Conservation (phyloP, 2,888 invertebrate genomes). For the Perithous albicinctus region DNA sequence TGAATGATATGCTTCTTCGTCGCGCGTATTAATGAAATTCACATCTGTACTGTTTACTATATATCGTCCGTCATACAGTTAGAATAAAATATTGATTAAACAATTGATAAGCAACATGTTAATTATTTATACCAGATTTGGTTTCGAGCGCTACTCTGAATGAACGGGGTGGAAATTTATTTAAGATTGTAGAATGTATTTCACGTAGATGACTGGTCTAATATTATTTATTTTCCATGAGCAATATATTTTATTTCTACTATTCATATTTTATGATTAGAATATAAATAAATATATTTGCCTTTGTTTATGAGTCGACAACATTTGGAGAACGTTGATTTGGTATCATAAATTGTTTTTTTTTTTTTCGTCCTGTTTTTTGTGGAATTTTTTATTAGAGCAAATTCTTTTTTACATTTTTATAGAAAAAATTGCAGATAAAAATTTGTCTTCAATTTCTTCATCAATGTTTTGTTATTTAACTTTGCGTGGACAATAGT, state of each 20-base stretch:
- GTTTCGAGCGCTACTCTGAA: neutral
- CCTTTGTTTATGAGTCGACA: too few relatives aligned
- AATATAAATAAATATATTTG: too few relatives aligned
- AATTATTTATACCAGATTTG: conserved; percentile 7
- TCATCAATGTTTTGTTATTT: too few relatives aligned
- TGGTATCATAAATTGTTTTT: too few relatives aligned
- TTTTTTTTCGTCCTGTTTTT: too few relatives aligned
- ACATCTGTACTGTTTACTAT: neutral
- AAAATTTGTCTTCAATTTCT: too few relatives aligned
- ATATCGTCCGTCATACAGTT: conserved; percentile 18
- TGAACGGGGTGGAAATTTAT: neutral
- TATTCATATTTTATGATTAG: too few relatives aligned
- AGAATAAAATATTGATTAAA: conserved; percentile 18
- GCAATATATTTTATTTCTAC: neutral
- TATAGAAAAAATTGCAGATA: too few relatives aligned
- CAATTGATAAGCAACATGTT: conserved; percentile 22
- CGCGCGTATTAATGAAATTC: neutral
- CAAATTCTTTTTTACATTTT: too few relatives aligned
- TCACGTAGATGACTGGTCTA: neutral
- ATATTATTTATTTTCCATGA: neutral
- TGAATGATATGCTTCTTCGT: conserved; percentile 45
- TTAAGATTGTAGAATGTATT: neutral
- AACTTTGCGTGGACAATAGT: too few relatives aligned
- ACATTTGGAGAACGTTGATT: too few relatives aligned
- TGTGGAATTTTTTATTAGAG: too few relatives aligned